A percentile compares a stretch with the other conserved stretches of the same genome.
phyloP scores from a whole-genome alignment of 1,140 invertebrate species.

The Trialeurodes vaporariorum region DNA sequence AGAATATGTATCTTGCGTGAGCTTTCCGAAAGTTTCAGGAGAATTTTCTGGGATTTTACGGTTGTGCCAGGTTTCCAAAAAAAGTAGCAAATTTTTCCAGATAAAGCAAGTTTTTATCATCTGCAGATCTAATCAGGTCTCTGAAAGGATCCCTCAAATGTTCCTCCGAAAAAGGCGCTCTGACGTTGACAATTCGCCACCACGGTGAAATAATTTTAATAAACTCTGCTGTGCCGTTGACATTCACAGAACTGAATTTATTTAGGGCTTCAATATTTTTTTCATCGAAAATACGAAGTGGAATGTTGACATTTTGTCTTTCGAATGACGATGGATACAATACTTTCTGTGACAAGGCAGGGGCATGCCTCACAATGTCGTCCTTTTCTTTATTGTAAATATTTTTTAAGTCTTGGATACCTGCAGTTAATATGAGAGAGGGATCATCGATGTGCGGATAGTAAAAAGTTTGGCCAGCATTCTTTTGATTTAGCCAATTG shows the following conservation, averaged over 20 bases:
- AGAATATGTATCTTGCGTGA: background rate
- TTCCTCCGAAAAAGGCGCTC: background rate
- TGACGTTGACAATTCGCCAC: conserved; percentile 4
- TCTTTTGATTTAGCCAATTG: background rate
- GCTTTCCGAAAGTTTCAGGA: background rate
- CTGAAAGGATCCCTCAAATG: background rate
- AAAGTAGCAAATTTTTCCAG: conserved; percentile 1
- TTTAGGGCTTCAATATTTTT: background rate
- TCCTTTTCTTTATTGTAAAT: background rate
- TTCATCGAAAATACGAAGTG: background rate
- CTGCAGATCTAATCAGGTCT: background rate
- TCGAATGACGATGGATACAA: background rate
- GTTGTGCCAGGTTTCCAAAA: background rate
- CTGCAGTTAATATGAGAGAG: background rate
- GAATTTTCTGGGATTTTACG: background rate
- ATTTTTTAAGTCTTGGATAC: background rate
- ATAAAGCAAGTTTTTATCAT: conserved; percentile 1
- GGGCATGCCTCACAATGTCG: background rate
- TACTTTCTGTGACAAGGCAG: background rate
- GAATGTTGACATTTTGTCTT: background rate
- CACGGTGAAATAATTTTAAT: background rate
- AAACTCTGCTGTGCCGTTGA: conserved; percentile 4
- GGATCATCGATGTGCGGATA: background rate
- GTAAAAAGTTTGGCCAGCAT: background rate
- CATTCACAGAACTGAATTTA: background rate